Evolutionary conservation across 2,797 vertebrate species (phyloP), one percentile per base, ranked within the genome.

Genomic region (Crenichthys baileyi): DNA sequence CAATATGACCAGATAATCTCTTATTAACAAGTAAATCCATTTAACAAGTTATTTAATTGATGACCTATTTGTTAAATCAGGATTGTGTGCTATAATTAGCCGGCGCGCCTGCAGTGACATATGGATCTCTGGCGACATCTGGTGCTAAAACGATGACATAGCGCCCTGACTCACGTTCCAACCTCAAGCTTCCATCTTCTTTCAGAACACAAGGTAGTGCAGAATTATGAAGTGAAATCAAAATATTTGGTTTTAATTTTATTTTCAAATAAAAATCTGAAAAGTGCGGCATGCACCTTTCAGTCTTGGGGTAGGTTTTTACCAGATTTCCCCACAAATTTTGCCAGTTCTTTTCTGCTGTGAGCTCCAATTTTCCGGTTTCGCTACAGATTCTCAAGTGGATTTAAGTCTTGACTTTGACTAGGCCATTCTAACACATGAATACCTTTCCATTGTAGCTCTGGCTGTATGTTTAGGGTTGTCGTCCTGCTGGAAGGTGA

Each of bases 111-210:
- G 53, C 41, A 29, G 67, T 4, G 5, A n/a, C 22, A 51, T 74
- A 5, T 70, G 56, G 2, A 6, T 1, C 13, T 36, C 41, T 65
- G 67, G 72, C 58, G 78, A 50, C 78, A 84, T 67, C 82, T 80
- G 3, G 75, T 78, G 82, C 48, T 29, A 2, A 13, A 16, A 26
- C 3, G 1, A 2, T 2, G 55, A 18, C 0, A 46, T 36, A 4
- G 53, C 36, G 39, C 39, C 22, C 15, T 26, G 24, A n/a, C 39
- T n/a, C 36, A 1, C 8, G 0, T 56, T 56, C 7, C 8, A n/a
- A 65, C 31, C 22, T 1, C 7, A 44, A 70, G 46, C 15, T 4
- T 41, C 12, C 5, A n/a, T 8, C 24, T 15, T 63, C 20, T 20
- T n/a, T 3, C 0, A 7, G 12, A 44, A 41, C 22, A 41, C 22